Conservation (phyloP, 2,113 vertebrate species). For the Spheniscus mendiculus region DNA sequence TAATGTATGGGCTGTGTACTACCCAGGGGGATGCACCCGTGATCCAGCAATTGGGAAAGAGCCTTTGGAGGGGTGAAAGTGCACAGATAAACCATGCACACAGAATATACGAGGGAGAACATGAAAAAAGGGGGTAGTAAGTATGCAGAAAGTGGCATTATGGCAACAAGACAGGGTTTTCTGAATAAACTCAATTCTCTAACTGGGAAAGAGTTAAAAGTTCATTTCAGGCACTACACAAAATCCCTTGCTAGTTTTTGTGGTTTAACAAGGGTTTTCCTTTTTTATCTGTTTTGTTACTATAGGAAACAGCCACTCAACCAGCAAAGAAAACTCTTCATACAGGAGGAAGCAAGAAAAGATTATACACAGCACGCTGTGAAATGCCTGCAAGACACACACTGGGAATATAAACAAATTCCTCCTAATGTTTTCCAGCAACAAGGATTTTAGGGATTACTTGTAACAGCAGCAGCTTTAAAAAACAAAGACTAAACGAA, state of each 20-base stretch:
- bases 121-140: not conserved
- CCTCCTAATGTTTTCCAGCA: slow-evolving; percentile 24
- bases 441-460: not conserved
- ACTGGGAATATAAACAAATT: slow-evolving; percentile 24
- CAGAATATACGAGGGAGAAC: not conserved
- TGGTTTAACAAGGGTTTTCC: not conserved
- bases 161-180: not conserved
- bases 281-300: slow-evolving; percentile 16
- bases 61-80: not conserved
- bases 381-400: slow-evolving; percentile 15
- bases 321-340: not conserved
- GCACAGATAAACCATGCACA: not conserved
- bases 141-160: not conserved
- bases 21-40: not conserved
- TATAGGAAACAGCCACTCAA: slow-evolving; percentile 7
- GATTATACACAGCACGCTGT: not conserved
- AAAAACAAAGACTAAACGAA: slow-evolving; percentile 4
- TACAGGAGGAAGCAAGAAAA: not conserved
- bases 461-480: not conserved
- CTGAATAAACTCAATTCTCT: not conserved
- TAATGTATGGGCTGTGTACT: not conserved
- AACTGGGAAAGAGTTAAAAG: not conserved
- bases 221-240: not conserved
- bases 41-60: not conserved
- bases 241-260: not conserved